Evolutionary conservation across 2,113 vertebrate genomes (phyloP), one percentile per base, ranked within the genome.

Genomic region (Pyrgilauda ruficollis): DNA sequence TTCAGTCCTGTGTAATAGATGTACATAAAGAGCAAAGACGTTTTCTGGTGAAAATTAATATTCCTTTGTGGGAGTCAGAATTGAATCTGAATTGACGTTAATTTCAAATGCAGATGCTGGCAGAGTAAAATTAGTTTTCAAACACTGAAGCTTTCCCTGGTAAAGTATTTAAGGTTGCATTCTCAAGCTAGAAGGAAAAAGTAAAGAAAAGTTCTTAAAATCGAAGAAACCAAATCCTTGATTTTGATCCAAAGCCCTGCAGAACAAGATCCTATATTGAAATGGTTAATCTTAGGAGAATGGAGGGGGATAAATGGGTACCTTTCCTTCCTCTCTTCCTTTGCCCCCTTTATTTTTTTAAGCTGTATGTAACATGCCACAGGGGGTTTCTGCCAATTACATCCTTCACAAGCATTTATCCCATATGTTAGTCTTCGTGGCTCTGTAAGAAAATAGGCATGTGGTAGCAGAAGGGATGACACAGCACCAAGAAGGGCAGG

Each of bases 191-290:
- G 90, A 97, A 96, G 98, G 98, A 97, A 98, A 98, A 98, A 97
- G 98, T 98, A 97, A 98, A 98, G 97, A 98, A 98, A 98, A 98
- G 94, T 96, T 97, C 96, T 98, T 97, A 97, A 98, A 98, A 95
- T 66, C 89, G 81, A 97, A 97, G 97, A 98, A 98, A 98, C 95
- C 97, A 98, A 98, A 97, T 94, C 97, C 97, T 97, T 98, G 98
- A 97, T 95, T 96, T 62, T 64, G 41, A 94, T 97, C 97, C 98
- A 98, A 74, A 93, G 46, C 56, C 74, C 77, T 92, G 62, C 96
- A 98, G 97, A 98, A 98, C 96, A 98, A 94, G 97, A 98, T 97
- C 95, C 93, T 90, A 93, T 94, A 95, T 91, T 95, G 90, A 74
- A 88, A 69, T 62, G 39, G 67, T 90, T 76, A 69, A 63, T 82